Evolutionary conservation across 2,888 invertebrate species (phyloP), one percentile per base, ranked within the genome.

Genomic region (Brachyptera putata): DNA sequence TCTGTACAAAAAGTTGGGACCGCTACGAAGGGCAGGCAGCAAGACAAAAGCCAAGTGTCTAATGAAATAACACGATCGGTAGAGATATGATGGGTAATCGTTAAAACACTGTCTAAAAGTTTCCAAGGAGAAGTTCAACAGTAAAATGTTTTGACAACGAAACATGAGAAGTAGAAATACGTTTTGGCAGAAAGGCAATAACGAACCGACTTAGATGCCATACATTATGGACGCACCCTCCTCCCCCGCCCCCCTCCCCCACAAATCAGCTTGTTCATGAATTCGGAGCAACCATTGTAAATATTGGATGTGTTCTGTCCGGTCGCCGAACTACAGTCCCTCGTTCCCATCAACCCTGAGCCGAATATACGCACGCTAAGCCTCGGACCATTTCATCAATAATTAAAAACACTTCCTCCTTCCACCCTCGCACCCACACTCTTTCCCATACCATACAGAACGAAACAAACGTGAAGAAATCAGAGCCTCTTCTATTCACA

Each of bases 351-450:
- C 46, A 2, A 4, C 46, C 16, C 46, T 18, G 16, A 50, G 26
- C 36, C 53, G 36, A 34, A 30, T 50, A 50, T 14, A 25, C 30
- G 21, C 50, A 50, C 50, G 50, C 50, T 26, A 26, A 30, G 30
- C 16, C 50, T 36, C 11, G 34, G 24, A 34, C 53, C 53, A 53
- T 21, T 34, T 53, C 53, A 53, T 53, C 36, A 53, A 53, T 53
- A 53, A 53, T 53, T 53, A 36, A 53, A 34, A 36, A 36, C 34
- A 36, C 53, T 36, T 14, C 53, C 53, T 36, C 36, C 34, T 18
- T 36, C 34, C 36, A 21, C 34, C 30, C 50, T 34, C 14, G 21
- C 34, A 21, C 21, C 43, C 5, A 34, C 36, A 21, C 34, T 14
- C 50, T 34, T 14, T 18, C 21, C n/a, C 21, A 43, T 9, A 34